Evolutionary conservation across 2,888 invertebrate species (phyloP), one percentile per base, ranked within the genome.

Genomic region (Conchocele bisecta): DNA sequence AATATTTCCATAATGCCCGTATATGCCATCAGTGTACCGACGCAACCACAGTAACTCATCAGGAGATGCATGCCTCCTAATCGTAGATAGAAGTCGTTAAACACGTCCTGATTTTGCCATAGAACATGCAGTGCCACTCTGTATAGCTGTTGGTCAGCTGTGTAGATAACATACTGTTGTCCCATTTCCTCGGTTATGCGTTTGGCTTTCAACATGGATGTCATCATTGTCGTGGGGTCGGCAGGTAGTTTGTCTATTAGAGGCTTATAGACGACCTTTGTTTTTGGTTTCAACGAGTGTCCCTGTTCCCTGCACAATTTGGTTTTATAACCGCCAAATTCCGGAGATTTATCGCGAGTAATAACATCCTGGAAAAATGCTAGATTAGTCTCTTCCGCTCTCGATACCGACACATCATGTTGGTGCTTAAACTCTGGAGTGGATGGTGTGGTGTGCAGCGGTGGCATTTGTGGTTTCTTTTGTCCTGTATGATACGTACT

Each of bases 21-120:
- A 7, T 58, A 54, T 17, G 72, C 64, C 82, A 82, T 75, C 29
- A 83, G 57, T 9, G 57, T 50, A 31, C 82, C 73, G 29, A 78
- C 50, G 48, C 53, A 69, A 0, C 75, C 81, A 42, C 70, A 28
- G 24, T 72, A 83, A 44, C 82, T 81, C 76, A 79, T 76, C 13
- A 81, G 65, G 17, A 70, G 20, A 44, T 83, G 78, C 81, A 83
- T 83, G 0, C 82, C 83, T n/a, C 76, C 78, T 11, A 82, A 64
- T 9, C 81, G 22, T 17, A 54, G 39, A 3, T 73, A 46, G 29
- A 81, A 33, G 29, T 63, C 39, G 26, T 0, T 11, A 51, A 76
- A 79, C 39, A 20, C 28, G 1, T 68, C 46, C 17, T 53, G 71
- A 35, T 79, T 61, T 4, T 46, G 71, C 80, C 82, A 82, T 20